Percentiles rank a stretch among this genome's conserved stretches.
Evolutionary conservation across 2,113 vertebrate genomes (phyloP).

Genomic region (Calyptomena viridis): DNA sequence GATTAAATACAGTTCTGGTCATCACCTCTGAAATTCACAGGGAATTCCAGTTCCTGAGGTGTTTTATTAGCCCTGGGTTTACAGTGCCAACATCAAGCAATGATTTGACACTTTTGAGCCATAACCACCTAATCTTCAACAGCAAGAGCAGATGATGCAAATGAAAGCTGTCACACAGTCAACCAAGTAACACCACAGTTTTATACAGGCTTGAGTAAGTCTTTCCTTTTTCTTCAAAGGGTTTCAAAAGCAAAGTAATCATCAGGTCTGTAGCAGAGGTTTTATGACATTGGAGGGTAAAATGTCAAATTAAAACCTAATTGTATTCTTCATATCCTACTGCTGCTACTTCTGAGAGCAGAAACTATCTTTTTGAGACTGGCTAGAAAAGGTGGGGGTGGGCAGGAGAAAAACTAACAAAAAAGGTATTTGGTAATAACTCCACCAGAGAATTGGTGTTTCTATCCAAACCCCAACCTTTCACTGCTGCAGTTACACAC

Average conservation of each 20-base stretch:
- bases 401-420: not conserved
- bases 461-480: slow-evolving; percentile 25
- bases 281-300: not conserved
- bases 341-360: not conserved
- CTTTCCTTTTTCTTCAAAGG: not conserved
- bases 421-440: not conserved
- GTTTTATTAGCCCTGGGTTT: not conserved
- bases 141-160: not conserved
- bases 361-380: not conserved
- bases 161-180: not conserved
- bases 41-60: not conserved
- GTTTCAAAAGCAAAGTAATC: not conserved
- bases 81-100: not conserved
- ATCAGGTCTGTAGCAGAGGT: not conserved
- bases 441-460: not conserved
- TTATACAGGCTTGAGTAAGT: not conserved
- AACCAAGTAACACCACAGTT: not conserved
- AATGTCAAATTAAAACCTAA: not conserved
- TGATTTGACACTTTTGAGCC: slow-evolving; percentile 26
- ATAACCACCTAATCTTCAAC: not conserved
- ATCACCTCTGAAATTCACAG: not conserved
- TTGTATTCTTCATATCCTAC: not conserved
- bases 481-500: slow-evolving; percentile 8
- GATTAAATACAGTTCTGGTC: not conserved
- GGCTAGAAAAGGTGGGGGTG: not conserved